Percentiles rank a stretch among this genome's conserved stretches.
Evolutionary conservation across 2,888 invertebrate genomes (phyloP).

Genomic region (Hyppa rectilinea): DNA sequence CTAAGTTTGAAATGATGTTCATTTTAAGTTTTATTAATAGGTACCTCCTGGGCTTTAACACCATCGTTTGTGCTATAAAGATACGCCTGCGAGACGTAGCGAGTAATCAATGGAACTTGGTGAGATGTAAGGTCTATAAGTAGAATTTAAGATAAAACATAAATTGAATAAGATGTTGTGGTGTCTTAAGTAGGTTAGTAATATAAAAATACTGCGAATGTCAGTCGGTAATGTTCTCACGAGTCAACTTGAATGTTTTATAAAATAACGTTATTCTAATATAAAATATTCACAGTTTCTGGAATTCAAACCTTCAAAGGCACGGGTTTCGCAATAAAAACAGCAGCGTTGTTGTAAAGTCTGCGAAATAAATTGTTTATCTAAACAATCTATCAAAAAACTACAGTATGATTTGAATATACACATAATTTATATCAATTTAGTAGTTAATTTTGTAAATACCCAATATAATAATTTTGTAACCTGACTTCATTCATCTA

Average conservation of each 20-base stretch:
- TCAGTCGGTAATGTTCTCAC: conserved; percentile 7
- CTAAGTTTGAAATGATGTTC: conserved; percentile 68
- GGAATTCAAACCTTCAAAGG: conserved; percentile 5
- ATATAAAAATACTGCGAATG: conserved; percentile 3
- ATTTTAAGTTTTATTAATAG: conserved; percentile 67
- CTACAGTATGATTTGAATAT: too few relatives aligned
- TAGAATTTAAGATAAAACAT: neutral
- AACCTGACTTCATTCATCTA: neutral
- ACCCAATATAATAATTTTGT: too few relatives aligned
- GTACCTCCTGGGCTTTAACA: conserved; percentile 17
- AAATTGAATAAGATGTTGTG: neutral
- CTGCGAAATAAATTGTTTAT: too few relatives aligned
- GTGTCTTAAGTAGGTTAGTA: neutral
- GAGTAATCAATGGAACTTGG: neutral
- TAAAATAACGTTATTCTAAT: neutral
- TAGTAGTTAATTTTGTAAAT: too few relatives aligned
- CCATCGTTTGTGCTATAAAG: conserved; percentile 9
- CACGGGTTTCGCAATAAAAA: neutral
- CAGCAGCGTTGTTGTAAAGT: too few relatives aligned
- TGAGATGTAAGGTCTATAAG: neutral
- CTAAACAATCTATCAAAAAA: too few relatives aligned
- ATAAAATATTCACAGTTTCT: neutral
- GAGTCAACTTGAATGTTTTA: neutral
- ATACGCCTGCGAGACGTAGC: conserved; percentile 10
- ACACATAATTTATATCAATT: too few relatives aligned